Evolutionary conservation across 2,113 vertebrate genomes (phyloP), one percentile per base, ranked within the genome.

Genomic region (Megaleporinus macrocephalus): DNA sequence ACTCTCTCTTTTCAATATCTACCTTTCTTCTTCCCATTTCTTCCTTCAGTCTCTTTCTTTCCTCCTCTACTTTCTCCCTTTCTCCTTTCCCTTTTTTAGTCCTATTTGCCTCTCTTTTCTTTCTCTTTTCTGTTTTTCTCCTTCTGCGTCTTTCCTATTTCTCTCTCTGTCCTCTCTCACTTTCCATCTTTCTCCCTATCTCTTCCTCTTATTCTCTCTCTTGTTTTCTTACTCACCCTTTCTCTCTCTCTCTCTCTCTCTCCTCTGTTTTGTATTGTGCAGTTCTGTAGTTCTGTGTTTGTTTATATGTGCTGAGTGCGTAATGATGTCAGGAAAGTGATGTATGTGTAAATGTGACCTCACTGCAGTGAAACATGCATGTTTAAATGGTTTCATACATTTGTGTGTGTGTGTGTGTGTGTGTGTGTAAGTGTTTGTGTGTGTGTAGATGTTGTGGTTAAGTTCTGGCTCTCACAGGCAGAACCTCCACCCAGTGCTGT

Each of bases 101-200:
- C 62, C n/a, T 72, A 20, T 26, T 3, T 10, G 33, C 47, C n/a
- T 18, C 55, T 91, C 90, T 30, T 6, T 22, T 49, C 49, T 66
- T n/a, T 44, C 15, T 90, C 88, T 85, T 85, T 90, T 86, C 84
- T 83, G 7, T 7, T 36, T 7, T 36, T 36, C 76, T 88, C 36
- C 89, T 89, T 84, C 81, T 90, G 87, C 84, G 83, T 90, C 88
- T 86, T 80, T 61, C 33, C 49, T 61, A 16, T 72, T 26, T 65
- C 24, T 12, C 27, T 24, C 15, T 14, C 11, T 6, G 12, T 49
- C 3, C 33, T 47, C n/a, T 9, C 55, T 90, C 90, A 24, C 3
- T 26, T 36, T 51, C 49, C 49, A 24, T 49, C 18, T 90, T 86
- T 85, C 85, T 90, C 86, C 84, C 84, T 82, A 87, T 73, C 83